Percentiles rank a stretch among this genome's conserved stretches.
These are phyloP conservation scores for Brachypodius melanocephalos DNA, from an alignment of 2,113 vertebrate genomes.

Conservation along the genomic window DNA sequence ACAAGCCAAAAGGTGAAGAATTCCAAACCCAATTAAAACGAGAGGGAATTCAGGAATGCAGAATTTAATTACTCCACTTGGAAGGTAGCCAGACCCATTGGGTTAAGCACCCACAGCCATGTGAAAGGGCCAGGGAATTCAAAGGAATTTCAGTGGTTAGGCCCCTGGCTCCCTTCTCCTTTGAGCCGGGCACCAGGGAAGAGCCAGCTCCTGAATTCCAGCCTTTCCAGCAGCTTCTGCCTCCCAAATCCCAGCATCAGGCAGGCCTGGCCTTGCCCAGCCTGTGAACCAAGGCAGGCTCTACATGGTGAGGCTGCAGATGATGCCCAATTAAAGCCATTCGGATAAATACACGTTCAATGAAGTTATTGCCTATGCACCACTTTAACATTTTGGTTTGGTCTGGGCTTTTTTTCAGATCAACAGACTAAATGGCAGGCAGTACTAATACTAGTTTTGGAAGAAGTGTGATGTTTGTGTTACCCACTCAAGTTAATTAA, in stretches of 20 bases:
- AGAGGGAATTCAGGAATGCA: background rate
- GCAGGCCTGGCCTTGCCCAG: background rate
- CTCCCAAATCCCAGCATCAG: background rate
- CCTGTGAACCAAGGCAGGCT: background rate
- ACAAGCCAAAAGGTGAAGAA: background rate
- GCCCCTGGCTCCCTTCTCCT: background rate
- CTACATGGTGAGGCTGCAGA: background rate
- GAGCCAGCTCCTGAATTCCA: background rate
- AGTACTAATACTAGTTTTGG: constrained; percentile 3
- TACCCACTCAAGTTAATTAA: constrained; percentile 33
- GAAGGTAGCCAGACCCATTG: background rate
- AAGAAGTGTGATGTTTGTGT: constrained; percentile 18
- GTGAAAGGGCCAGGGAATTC: background rate
- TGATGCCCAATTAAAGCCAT: background rate
- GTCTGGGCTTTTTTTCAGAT: background rate
- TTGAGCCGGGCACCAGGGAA: background rate
- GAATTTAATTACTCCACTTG: constrained; percentile 5
- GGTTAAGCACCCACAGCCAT: background rate
- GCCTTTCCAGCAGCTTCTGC: background rate
- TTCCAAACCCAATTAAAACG: background rate
- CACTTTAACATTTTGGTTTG: background rate
- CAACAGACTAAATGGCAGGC: constrained; percentile 38
- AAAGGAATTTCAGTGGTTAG: background rate
- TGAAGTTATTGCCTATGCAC: background rate
- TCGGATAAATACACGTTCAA: background rate